Conservation (phyloP, 1,140 invertebrate species). For the Anastatus disparis region DNA sequence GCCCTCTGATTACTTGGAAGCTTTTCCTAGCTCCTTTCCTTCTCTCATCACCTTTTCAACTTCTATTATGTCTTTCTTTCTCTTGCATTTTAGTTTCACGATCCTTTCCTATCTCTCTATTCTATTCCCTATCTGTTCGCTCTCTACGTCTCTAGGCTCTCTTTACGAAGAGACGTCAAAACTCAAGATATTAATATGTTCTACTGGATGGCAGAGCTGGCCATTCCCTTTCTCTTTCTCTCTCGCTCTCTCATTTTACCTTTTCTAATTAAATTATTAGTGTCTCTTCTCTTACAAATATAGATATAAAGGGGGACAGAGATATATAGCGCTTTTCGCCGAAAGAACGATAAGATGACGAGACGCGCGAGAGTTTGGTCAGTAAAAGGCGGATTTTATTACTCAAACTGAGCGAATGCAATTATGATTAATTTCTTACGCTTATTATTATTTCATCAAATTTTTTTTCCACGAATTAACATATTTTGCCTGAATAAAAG, state of each 20-base stretch:
- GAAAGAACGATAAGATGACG: background rate
- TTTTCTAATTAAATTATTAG: slow-evolving; percentile 47
- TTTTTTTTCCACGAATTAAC: too few species aligned
- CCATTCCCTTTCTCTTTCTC: background rate
- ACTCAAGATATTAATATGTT: slow-evolving; percentile 68
- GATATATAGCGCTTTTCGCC: background rate
- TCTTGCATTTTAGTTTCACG: too few species aligned
- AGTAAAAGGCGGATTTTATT: slow-evolving; percentile 9
- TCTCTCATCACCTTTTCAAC: background rate
- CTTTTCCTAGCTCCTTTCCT: slow-evolving; percentile 24
- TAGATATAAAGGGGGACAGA: too few species aligned
- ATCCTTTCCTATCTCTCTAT: slow-evolving; percentile 26
- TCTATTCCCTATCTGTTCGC: background rate
- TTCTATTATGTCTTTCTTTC: too few species aligned
- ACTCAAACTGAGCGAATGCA: background rate
- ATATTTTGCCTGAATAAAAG: too few species aligned
- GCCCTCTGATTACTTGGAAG: slow-evolving; percentile 61
- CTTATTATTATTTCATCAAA: too few species aligned
- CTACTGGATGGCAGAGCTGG: slow-evolving; percentile 47
- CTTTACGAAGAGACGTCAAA: slow-evolving; percentile 57
- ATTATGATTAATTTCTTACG: too few species aligned
- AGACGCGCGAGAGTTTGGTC: background rate
- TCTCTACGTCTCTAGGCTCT: slow-evolving; percentile 5
- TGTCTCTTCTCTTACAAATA: background rate
- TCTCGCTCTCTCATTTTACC: too few species aligned